Evolutionary conservation across 2,113 vertebrate genomes (phyloP).

Genomic region (Myiopsitta monachus): DNA sequence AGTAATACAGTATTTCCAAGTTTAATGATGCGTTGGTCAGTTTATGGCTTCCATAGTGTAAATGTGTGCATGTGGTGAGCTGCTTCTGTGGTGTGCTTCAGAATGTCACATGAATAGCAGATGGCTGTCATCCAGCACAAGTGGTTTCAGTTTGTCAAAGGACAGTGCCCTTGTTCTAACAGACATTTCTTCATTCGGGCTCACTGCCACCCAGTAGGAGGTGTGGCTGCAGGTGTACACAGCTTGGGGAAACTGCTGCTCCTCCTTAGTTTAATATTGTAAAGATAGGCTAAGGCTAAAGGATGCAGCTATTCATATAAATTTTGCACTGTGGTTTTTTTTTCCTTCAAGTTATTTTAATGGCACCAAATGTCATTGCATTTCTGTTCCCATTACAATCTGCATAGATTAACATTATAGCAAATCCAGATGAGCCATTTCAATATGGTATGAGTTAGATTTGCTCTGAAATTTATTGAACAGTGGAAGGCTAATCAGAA

Average conservation of each 20-base stretch:
- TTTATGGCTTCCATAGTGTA: not conserved
- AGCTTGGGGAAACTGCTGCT: not conserved
- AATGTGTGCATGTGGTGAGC: not conserved
- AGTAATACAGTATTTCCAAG: not conserved
- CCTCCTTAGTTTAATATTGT: not conserved
- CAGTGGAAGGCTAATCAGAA: constrained; percentile 22
- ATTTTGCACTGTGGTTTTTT: constrained; percentile 4
- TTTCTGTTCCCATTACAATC: constrained; percentile 37
- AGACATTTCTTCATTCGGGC: not conserved
- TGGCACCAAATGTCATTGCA: constrained; percentile 34
- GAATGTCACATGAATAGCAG: not conserved
- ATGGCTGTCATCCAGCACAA: not conserved
- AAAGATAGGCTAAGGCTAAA: not conserved
- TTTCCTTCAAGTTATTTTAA: constrained; percentile 14
- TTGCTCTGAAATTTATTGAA: constrained; percentile 48
- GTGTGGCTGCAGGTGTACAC: not conserved
- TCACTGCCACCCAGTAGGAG: not conserved
- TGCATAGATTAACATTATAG: constrained; percentile 60
- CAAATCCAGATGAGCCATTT: constrained; percentile 57
- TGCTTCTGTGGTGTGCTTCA: not conserved
- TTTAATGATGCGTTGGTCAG: not conserved
- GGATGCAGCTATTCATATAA: not conserved
- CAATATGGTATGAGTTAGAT: constrained; percentile 16
- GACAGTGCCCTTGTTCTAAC: not conserved
- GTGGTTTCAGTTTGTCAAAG: not conserved